phyloP scores from a whole-genome alignment of 2,113 vertebrate genomes.

The Gobio gobio region DNA sequence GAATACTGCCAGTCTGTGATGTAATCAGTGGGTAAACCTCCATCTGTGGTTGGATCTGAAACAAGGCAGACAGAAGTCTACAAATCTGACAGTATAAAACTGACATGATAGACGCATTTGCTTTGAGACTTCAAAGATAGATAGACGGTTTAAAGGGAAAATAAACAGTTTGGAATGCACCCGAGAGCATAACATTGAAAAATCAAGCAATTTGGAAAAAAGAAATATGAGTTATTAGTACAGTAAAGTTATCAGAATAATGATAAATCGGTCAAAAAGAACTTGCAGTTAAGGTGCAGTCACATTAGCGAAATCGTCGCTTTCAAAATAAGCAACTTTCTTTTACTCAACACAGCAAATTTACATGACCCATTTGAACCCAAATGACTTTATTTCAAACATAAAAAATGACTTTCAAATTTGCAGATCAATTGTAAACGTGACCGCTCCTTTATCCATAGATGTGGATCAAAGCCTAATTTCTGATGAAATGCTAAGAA shows the following conservation, averaged over 20 bases:
- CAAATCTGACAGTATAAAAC: slow-evolving; percentile 1
- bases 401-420: not conserved
- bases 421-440: not conserved
- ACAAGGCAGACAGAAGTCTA: slow-evolving; percentile 10
- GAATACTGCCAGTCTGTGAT: slow-evolving; percentile 9
- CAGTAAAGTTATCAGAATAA: not conserved
- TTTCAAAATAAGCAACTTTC: not conserved
- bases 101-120: not conserved
- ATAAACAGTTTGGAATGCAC: not conserved
- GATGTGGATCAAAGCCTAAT: not conserved
- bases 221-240: not conserved
- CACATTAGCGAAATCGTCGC: not conserved
- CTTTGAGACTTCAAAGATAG: not conserved
- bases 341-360: not conserved
- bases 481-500: not conserved
- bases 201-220: not conserved
- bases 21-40: slow-evolving; percentile 44
- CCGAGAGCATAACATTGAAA: not conserved
- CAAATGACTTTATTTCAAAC: not conserved
- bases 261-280: not conserved
- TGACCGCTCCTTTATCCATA: not conserved
- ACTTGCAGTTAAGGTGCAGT: not conserved
- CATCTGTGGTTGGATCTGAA: slow-evolving; percentile 44
- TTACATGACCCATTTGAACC: not conserved
- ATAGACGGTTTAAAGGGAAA: not conserved